phyloP scores from a whole-genome alignment of 2,797 vertebrate genomes.

The Argentina silus region DNA sequence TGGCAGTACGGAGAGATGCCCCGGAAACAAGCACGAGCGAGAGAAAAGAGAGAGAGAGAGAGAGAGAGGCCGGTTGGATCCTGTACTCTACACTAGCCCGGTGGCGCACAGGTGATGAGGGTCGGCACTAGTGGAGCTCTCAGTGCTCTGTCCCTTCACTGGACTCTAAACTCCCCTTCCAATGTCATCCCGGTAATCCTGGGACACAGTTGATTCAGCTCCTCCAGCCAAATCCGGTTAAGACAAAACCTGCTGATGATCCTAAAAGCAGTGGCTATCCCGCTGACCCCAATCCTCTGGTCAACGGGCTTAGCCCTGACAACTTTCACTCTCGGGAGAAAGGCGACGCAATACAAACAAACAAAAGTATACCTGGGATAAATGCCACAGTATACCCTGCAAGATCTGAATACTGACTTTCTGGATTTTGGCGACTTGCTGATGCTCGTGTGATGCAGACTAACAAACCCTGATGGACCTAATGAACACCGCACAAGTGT shows the following conservation, averaged over 20 bases:
- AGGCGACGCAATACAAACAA: constrained; percentile 21
- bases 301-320: constrained; percentile 60
- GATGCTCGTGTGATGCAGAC: background rate
- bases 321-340: constrained; percentile 66
- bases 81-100: constrained; percentile 21
- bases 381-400: background rate
- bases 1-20: constrained; percentile 29
- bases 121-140: constrained; percentile 43
- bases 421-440: background rate
- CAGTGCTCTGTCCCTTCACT: constrained; percentile 35
- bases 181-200: constrained; percentile 88
- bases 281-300: constrained; percentile 81
- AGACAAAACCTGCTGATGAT: constrained; percentile 89
- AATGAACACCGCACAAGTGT: background rate
- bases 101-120: constrained; percentile 40
- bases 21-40: background rate
- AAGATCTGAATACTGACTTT: background rate
- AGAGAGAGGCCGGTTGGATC: constrained; percentile 21
- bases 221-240: constrained; percentile 89
- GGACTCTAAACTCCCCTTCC: constrained; percentile 65
- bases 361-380: background rate
- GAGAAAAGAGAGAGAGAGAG: background rate
- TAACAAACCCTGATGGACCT: background rate
- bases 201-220: constrained; percentile 85
- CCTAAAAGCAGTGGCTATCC: constrained; percentile 80